A percentile compares a stretch with the other conserved stretches of the same genome.
Evolutionary conservation across 2,113 vertebrate species (phyloP).

Genomic region (Struthidea cinerea): DNA sequence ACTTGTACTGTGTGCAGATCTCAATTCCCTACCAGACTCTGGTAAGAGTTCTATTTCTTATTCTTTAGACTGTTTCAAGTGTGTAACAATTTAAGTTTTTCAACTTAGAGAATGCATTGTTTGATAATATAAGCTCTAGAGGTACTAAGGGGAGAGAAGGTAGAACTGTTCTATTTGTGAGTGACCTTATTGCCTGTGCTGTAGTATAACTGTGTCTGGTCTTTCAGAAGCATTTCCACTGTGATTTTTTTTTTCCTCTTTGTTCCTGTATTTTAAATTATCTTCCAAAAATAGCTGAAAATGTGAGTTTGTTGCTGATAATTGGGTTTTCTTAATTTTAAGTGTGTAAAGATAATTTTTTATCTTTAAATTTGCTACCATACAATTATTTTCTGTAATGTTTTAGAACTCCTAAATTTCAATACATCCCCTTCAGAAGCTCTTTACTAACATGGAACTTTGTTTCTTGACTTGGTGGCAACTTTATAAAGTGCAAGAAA

Average conservation of each 20-base stretch:
- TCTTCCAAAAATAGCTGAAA: not conserved
- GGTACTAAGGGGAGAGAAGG: not conserved
- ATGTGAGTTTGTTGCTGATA: not conserved
- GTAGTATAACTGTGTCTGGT: not conserved
- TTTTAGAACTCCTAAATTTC: not conserved
- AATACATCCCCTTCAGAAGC: not conserved
- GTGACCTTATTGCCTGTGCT: not conserved
- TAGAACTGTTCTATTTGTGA: not conserved
- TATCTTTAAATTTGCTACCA: not conserved
- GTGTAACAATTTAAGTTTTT: not conserved
- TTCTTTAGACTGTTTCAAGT: not conserved
- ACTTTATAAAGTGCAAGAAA: not conserved
- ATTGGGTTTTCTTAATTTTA: not conserved
- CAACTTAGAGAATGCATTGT: not conserved
- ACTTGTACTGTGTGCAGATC: conserved; percentile 94
- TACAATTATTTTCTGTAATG: not conserved
- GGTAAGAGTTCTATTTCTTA: conserved; percentile 71
- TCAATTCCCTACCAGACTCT: conserved; percentile 96
- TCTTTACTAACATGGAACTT: not conserved
- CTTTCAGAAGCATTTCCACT: not conserved
- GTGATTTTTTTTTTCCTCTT: not conserved
- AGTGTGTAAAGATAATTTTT: not conserved
- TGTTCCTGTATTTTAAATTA: not conserved
- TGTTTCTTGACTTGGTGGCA: not conserved
- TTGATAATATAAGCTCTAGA: not conserved